Evolutionary conservation across 2,888 invertebrate species (phyloP), one percentile per base, ranked within the genome.

Genomic region (Epistrophe grossulariae): DNA sequence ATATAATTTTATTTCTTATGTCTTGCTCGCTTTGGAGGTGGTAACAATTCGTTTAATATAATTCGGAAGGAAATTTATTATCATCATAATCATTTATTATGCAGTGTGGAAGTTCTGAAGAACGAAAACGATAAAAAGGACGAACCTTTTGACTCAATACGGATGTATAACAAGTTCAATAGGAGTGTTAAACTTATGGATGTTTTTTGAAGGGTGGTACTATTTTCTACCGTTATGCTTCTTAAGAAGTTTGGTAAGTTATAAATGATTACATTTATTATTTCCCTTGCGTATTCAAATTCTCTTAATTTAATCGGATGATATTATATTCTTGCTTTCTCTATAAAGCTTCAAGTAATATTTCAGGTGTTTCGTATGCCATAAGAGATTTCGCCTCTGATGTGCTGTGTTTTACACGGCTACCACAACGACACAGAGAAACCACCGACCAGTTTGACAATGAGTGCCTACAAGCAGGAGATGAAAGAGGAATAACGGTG

Each of bases 61-160:
- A 70, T 79, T 79, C 79, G 81, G 78, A 78, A 76, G 80, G 80
- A 84, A 79, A 74, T 85, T 82, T 76, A 88, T 85, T 82, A 76
- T 85, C 79, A 62, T 85, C 50, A 81, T 79, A 72, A 88, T 88
- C 76, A 85, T 85, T 79, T 77, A 57, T 76, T 78, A 78, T 88
- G 71, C 64, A 52, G 52, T 62, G 60, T 35, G 80, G 80, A 74
- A 66, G 55, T 45, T 40, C 11, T 66, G 40, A 48, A 73, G 60
- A 78, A 60, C 50, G 64, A 66, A 50, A 70, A 79, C 73, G 73
- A 79, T 62, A 73, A 79, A 73, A 68, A 74, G 79, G 79, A 68
- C 60, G 79, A 73, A 68, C 79, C 45, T 52, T 62, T 62, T 59
- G 60, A 68, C 35, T 45, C 66, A 13, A 66, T 31, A 6, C 64